Base-by-base conservation (phyloP, 2,888 invertebrate species). In the Cremastobaeus sp. region DNA sequence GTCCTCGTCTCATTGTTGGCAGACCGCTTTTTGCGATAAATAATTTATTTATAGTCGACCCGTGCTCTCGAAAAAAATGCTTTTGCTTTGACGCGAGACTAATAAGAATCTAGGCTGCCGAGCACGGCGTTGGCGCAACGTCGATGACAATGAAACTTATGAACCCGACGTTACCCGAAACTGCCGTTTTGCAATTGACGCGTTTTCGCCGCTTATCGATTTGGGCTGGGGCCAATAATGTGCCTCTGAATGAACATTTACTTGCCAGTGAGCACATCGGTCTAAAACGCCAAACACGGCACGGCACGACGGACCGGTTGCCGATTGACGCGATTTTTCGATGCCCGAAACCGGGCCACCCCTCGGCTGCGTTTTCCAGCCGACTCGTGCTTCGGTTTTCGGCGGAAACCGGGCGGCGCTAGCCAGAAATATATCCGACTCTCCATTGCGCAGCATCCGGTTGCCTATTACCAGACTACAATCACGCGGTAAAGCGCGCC, bases 401-500 rank as follows among this genome's bases (percentile, higher is more conserved):
- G 59, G 47, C 25, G 70, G 70, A 62, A 75, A 75, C 62, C 66
- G 68, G 64, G 74, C 64, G 74, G 39, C 47, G 4, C 39, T 30
- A 43, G 80, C 79, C 83, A 81, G 80, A 84, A 82, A 84, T 83
- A 83, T 66, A 69, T 74, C 60, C 62, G 62, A 65, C 55, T 18
- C 66, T 80, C 80, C 75, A 62, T 72, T 75, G 71, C 76, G 76
- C 78, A 83, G 84, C 85, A 86, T 86, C 85, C 85, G 85, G 85
- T 85, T 84, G 85, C 84, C 85, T 85, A 85, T 85, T 85, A 84
- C 82, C 84, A 84, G 85, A 83, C 77, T 82, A 85, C 83, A 85
- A 85, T 85, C 84, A 78, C 82, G 80, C 80, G 81, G 78, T 48
- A 69, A 76, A 76, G 64, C 62, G 50, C 25, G 54, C 54, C 60